phyloP scores from a whole-genome alignment of 2,888 invertebrate species.

The Scaeva pyrastri region DNA sequence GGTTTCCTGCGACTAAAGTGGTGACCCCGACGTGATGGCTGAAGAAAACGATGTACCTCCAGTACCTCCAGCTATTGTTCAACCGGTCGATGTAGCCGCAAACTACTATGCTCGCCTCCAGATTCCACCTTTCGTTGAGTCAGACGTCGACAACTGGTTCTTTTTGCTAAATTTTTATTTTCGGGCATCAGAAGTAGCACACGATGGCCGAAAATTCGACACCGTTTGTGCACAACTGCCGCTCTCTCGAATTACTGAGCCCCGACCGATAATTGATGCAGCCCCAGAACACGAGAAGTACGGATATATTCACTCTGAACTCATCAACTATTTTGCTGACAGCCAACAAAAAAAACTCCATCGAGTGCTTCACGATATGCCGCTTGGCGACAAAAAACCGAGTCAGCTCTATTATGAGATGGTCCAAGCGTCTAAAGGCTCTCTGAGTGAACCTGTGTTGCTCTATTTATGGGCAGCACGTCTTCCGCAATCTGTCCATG shows the following conservation, averaged over 20 bases:
- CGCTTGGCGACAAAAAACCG: conserved; percentile 35
- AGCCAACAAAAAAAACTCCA: conserved; percentile 27
- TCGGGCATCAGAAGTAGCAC: neutral
- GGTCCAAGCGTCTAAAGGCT: conserved; percentile 29
- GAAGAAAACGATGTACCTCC: neutral
- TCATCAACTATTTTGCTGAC: conserved; percentile 24
- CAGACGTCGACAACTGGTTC: conserved; percentile 12
- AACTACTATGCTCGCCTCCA: conserved; percentile 22
- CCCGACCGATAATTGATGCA: neutral
- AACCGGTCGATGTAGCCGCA: neutral
- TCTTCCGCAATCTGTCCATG: conserved; percentile 3
- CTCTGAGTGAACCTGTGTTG: conserved; percentile 26
- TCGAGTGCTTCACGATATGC: neutral
- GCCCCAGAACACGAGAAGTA: conserved; percentile 1
- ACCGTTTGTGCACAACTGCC: conserved; percentile 41
- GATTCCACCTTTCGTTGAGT: conserved; percentile 5
- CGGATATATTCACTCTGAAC: conserved; percentile 5
- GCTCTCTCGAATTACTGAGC: neutral
- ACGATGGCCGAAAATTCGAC: neutral
- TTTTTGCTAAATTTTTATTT: conserved; percentile 17
- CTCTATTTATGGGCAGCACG: conserved; percentile 14
- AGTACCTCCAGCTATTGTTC: neutral
- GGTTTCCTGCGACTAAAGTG: neutral
- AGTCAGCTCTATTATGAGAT: conserved; percentile 36
- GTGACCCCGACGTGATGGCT: neutral